These are phyloP conservation scores for Sapajus apella DNA, from an alignment of 2,113 vertebrate genomes.

Conservation along the genomic window DNA sequence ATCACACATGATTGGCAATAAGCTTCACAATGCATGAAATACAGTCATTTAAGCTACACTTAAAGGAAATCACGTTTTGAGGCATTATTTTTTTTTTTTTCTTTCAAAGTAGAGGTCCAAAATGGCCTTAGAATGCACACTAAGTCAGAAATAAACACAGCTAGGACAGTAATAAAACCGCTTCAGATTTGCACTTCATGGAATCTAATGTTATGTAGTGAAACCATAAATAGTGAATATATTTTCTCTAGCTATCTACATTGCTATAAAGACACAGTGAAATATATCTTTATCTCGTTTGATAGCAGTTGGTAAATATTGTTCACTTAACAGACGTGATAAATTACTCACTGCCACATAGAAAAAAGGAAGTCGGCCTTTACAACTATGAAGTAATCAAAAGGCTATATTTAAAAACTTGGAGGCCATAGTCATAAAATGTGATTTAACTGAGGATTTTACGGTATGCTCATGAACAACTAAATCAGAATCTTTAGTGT, in stretches of 20 bases:
- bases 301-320: slow-evolving; percentile 78
- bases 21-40: background rate
- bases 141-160: slow-evolving; percentile 12
- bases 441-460: slow-evolving; percentile 69
- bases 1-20: slow-evolving; percentile 13
- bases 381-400: slow-evolving; percentile 70
- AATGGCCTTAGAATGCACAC: slow-evolving; percentile 38
- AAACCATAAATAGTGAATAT: slow-evolving; percentile 57
- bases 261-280: slow-evolving; percentile 66
- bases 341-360: slow-evolving; percentile 76
- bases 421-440: slow-evolving; percentile 71
- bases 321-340: slow-evolving; percentile 67
- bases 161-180: slow-evolving; percentile 25
- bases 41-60: background rate
- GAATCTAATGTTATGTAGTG: slow-evolving; percentile 43
- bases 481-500: slow-evolving; percentile 64
- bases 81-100: background rate
- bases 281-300: slow-evolving; percentile 71
- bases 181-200: slow-evolving; percentile 50
- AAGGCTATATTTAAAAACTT: slow-evolving; percentile 73
- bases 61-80: slow-evolving; percentile 4
- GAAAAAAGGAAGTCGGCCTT: slow-evolving; percentile 66
- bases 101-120: slow-evolving; percentile 34
- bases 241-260: slow-evolving; percentile 56
- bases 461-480: slow-evolving; percentile 55